Evolutionary conservation across 2,888 invertebrate species (phyloP).

Genomic region (Pandemis heparana): DNA sequence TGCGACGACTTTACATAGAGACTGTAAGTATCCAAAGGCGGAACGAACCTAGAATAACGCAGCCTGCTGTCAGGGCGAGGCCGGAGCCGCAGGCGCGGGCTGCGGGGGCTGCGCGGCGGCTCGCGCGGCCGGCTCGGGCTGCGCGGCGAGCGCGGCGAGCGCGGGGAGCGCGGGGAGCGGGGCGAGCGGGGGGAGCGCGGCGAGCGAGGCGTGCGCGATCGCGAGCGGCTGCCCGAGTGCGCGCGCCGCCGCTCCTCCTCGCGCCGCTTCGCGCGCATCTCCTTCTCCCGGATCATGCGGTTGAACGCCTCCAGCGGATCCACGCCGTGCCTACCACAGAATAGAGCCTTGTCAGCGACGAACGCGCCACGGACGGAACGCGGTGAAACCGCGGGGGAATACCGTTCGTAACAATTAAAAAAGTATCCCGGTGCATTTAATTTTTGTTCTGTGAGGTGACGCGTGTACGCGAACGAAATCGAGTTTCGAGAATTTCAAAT

Average conservation of each 20-base stretch:
- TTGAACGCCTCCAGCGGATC: constrained; percentile 95
- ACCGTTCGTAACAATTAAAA: background rate
- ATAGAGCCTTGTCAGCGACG: constrained; percentile 41
- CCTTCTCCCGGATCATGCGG: constrained; percentile 94
- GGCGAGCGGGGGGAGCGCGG: constrained; percentile 83
- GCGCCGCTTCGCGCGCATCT: constrained; percentile 88
- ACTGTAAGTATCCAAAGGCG: constrained; percentile 12
- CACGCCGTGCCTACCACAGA: constrained; percentile 88
- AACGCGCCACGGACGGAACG: background rate
- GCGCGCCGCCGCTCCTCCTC: constrained; percentile 86
- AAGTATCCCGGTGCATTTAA: background rate
- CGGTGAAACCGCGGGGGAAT: background rate
- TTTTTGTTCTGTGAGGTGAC: background rate
- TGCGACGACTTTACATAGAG: constrained; percentile 5
- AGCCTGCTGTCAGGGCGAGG: constrained; percentile 63
- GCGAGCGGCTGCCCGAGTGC: constrained; percentile 60
- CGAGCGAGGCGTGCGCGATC: constrained; percentile 57
- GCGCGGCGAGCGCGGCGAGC: constrained; percentile 54
- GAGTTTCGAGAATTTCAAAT: background rate
- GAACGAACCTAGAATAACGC: constrained; percentile 78
- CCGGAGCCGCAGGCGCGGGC: constrained; percentile 53
- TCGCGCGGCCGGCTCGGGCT: constrained; percentile 85
- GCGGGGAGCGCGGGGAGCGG: constrained; percentile 74
- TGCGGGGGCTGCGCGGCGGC: constrained; percentile 58
- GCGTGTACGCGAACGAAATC: background rate